Conservation (phyloP, 2,797 vertebrate species). For the Molothrus ater region DNA sequence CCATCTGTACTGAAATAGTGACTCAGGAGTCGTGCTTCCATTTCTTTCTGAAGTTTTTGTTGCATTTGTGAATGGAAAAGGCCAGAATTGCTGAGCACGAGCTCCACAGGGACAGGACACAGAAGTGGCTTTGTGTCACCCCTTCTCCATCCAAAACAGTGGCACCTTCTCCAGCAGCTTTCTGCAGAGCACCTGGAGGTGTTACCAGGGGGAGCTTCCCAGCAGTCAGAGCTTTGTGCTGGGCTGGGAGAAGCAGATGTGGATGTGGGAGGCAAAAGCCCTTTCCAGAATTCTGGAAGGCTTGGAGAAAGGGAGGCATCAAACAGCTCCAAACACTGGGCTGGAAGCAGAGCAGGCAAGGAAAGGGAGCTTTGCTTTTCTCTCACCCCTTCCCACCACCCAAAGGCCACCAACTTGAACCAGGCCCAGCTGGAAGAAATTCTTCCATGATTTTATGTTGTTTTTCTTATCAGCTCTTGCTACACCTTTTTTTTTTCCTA, state of each 20-base stretch:
- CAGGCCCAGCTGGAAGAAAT: neutral
- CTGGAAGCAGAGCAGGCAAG: neutral
- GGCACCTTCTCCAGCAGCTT: neutral
- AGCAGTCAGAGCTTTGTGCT: neutral
- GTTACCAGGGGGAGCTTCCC: neutral
- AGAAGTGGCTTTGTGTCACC: neutral
- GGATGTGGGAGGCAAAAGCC: slow-evolving; percentile 14
- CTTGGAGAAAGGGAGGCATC: slow-evolving; percentile 21
- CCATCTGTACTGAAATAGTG: neutral
- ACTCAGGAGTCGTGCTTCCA: neutral
- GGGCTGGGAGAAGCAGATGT: slow-evolving; percentile 41
- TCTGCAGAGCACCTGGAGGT: neutral
- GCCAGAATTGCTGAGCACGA: neutral
- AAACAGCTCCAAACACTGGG: neutral
- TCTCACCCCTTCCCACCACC: neutral
- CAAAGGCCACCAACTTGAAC: neutral
- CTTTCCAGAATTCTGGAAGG: slow-evolving; percentile 22
- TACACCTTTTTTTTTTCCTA: neutral
- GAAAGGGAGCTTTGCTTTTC: neutral
- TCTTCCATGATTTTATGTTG: neutral
- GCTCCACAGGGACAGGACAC: neutral
- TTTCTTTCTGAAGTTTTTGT: neutral
- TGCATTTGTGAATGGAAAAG: neutral
- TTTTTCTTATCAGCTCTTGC: neutral
- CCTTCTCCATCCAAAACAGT: neutral